A percentile compares a stretch with the other conserved stretches of the same genome.
These are phyloP conservation scores for Menura novaehollandiae DNA, from an alignment of 2,113 vertebrate genomes.

Conservation along the genomic window DNA sequence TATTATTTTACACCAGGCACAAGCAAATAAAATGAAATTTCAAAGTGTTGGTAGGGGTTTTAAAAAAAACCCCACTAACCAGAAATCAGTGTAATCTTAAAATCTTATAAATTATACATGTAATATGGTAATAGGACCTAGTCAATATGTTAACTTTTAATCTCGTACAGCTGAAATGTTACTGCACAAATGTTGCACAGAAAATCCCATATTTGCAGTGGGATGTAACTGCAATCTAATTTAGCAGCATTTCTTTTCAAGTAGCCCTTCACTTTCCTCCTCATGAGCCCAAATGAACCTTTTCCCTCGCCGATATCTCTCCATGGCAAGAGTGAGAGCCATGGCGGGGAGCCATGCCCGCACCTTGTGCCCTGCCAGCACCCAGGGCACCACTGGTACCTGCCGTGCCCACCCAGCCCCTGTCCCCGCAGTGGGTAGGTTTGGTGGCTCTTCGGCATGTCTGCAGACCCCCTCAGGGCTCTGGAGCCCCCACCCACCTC, in stretches of 20 bases:
- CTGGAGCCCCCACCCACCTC: neutral
- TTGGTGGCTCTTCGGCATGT: neutral
- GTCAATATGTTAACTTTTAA: neutral
- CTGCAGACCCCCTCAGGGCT: neutral
- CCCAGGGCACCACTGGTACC: neutral
- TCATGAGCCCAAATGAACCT: neutral
- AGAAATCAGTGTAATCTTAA: neutral
- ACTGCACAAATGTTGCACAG: neutral
- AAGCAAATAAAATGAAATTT: neutral
- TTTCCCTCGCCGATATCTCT: neutral
- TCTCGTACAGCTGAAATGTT: neutral
- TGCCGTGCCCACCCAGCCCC: neutral
- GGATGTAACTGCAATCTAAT: neutral
- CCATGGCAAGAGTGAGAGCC: neutral
- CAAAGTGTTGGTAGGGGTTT: neutral
- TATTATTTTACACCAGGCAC: neutral
- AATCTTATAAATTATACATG: conserved; percentile 13
- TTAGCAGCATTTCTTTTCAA: neutral
- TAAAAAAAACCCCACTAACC: neutral
- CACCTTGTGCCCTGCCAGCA: neutral
- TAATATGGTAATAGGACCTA: neutral
- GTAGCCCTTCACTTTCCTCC: neutral
- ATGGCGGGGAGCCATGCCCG: rapidly evolving
- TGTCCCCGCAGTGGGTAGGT: rapidly evolving
- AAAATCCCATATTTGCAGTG: neutral